Evolutionary conservation across 2,113 vertebrate genomes (phyloP).

Genomic region (Phyllostomus hastatus): DNA sequence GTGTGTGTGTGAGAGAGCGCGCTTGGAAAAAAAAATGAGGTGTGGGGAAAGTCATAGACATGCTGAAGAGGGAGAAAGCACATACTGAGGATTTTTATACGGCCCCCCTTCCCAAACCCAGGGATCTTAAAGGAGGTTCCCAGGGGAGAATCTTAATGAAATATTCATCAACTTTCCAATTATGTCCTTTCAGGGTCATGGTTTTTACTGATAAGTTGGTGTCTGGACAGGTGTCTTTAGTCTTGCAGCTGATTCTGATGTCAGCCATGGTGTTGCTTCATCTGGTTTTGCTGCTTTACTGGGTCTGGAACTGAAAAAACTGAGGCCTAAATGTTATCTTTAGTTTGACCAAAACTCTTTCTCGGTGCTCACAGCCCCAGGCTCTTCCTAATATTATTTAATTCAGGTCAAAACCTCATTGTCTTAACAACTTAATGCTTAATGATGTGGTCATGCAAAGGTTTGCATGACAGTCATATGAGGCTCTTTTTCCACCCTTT

Average conservation of each 20-base stretch:
- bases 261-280: not conserved
- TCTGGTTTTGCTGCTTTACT: not conserved
- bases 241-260: not conserved
- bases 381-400: not conserved
- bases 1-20: too few relatives aligned
- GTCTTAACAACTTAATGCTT: not conserved
- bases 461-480: not conserved
- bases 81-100: not conserved
- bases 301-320: not conserved
- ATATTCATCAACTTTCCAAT: not conserved
- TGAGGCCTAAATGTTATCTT: not conserved
- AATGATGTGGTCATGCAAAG: not conserved
- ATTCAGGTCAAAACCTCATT: not conserved
- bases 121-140: not conserved
- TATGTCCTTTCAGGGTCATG: not conserved
- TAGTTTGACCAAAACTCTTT: not conserved
- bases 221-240: not conserved
- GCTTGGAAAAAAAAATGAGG: not conserved
- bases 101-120: not conserved
- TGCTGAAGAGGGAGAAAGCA: not conserved
- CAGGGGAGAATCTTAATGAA: not conserved
- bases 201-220: not conserved
- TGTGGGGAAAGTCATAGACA: not conserved
- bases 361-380: not conserved
- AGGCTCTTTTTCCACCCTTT: not conserved